Percentiles rank a stretch among this genome's conserved stretches.
phyloP scores from a whole-genome alignment of 2,888 invertebrate species.

The Acleris sparsana region DNA sequence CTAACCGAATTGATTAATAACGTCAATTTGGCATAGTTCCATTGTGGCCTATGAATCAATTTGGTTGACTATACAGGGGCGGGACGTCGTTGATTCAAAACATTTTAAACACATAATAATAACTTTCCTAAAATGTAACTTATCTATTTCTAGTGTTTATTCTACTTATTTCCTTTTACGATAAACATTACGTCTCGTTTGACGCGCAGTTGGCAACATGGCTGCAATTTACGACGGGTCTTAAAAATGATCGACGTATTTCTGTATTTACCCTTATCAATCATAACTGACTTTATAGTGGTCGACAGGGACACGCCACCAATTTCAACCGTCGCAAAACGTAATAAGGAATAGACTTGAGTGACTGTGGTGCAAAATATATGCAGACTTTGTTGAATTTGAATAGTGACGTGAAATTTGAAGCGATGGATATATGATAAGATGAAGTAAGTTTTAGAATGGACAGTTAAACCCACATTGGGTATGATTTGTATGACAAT shows the following conservation, averaged over 20 bases:
- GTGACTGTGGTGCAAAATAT: slow-evolving; percentile 6
- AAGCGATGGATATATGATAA: slow-evolving; percentile 10
- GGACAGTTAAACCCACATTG: no score
- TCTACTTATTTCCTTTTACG: slow-evolving; percentile 3
- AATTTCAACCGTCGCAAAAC: slow-evolving; percentile 18
- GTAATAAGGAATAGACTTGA: slow-evolving; percentile 24
- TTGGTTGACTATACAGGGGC: no score
- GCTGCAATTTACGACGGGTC: slow-evolving; percentile 28
- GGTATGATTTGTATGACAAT: no score
- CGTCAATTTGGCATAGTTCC: no score
- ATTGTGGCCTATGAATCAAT: no score
- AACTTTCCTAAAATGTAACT: no score
- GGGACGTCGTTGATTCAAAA: no score
- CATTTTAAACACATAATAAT: no score
- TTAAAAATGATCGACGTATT: slow-evolving; percentile 35
- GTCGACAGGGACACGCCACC: slow-evolving; percentile 15
- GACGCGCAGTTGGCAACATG: slow-evolving; percentile 13
- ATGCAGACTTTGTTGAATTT: slow-evolving; percentile 14
- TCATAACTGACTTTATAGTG: slow-evolving; percentile 35
- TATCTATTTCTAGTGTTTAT: no score
- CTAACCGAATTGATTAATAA: no score
- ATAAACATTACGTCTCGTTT: slow-evolving; percentile 1
- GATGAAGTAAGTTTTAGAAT: no score
- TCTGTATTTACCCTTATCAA: slow-evolving; percentile 34
- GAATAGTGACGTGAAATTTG: slow-evolving; percentile 4